Base-by-base conservation (phyloP, 2,888 invertebrate species). In the Ochlodes sylvanus region DNA sequence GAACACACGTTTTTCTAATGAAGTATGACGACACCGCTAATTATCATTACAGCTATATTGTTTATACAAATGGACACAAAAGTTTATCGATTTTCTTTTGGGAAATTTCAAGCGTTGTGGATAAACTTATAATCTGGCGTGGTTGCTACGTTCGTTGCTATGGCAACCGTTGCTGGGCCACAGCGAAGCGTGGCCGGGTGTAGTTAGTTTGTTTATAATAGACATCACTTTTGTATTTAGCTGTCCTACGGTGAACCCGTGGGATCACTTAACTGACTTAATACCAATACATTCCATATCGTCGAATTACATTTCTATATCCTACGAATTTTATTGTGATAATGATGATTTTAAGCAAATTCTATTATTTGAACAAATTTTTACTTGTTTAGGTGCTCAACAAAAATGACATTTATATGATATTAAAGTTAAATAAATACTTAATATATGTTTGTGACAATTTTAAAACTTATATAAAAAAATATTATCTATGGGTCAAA, bases 361-460 rank as follows among this genome's bases (percentile, higher is more conserved):
- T 70, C 69, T 71, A 69, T 72, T 15, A 55, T 73, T 75, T 72
- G 77, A 76, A 75, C 75, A 77, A 76, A 76, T 76, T 65, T 69
- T 69, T 50, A 50, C 27, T 50, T 34, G 17, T 56, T 55, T 55
- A 32, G 15, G 32, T 55, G 14, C 32, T 55, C 47, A 47, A n/a
- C 47, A 47, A 44, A 42, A 42, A 21, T 54, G 63, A 54, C 63
- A 54, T 63, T 41, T 42, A 32, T 38, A n/a, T 12, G 3, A 12
- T 19, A 19, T 19, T 47, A 17, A 17, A 50, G 0, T 19, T 50
- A 50, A 19, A 50, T 50, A 50, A 50, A 50, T 50, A 10, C 17
- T 50, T 12, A 38, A 19, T 50, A 19, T 50, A 19, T 50, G 10
- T 12, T 17, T 50, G 17, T 47, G 15, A 47, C 15, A 17, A 47